Evolutionary conservation across 2,888 invertebrate genomes (phyloP).

Genomic region (Idaea aversata): DNA sequence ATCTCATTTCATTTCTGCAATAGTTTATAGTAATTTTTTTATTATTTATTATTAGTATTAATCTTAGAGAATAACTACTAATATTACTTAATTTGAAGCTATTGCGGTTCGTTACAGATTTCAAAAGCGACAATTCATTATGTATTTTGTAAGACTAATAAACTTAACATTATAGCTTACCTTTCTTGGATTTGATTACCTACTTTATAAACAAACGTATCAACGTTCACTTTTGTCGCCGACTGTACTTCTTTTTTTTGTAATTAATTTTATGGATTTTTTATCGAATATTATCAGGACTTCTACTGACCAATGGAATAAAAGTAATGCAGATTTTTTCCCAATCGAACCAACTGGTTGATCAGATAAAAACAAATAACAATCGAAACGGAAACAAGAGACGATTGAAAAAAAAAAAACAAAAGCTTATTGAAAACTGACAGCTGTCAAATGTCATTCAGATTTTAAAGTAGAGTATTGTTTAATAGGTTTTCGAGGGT

Average conservation of each 20-base stretch:
- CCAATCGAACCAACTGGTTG: too few relatives aligned
- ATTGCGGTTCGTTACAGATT: not conserved
- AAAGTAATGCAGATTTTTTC: too few relatives aligned
- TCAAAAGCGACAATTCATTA: not conserved
- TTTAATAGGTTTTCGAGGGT: too few relatives aligned
- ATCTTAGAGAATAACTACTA: not conserved
- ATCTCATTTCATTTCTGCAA: slow-evolving; percentile 6
- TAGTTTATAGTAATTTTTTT: not conserved
- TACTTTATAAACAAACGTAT: too few relatives aligned
- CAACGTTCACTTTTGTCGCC: not conserved
- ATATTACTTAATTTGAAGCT: not conserved
- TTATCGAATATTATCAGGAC: too few relatives aligned
- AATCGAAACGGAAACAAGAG: too few relatives aligned
- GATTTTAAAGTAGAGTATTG: too few relatives aligned
- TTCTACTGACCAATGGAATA: too few relatives aligned
- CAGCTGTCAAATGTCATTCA: too few relatives aligned
- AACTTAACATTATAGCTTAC: not conserved
- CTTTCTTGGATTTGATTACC: not conserved
- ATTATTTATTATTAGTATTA: not conserved
- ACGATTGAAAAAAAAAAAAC: too few relatives aligned
- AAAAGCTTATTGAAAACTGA: too few relatives aligned
- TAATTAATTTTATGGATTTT: not conserved
- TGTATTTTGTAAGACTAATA: not conserved
- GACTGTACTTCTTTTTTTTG: not conserved
- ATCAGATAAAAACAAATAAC: too few relatives aligned